phyloP scores from a whole-genome alignment of 2,113 vertebrate species.

The Asarcornis scutulata region DNA sequence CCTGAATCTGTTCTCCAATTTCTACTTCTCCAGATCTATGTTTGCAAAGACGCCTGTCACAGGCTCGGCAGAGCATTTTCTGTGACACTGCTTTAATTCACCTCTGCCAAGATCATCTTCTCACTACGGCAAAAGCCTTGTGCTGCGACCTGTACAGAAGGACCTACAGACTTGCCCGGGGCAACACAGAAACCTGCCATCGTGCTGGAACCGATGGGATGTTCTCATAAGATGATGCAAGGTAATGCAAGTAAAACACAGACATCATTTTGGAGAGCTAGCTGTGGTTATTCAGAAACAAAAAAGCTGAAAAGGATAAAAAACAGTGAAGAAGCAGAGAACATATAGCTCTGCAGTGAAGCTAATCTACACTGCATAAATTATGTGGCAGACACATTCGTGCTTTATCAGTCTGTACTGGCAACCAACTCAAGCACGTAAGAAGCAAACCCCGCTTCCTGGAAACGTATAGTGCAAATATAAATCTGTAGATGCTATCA shows the following conservation, averaged over 20 bases:
- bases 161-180: rapidly evolving
- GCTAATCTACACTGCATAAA: neutral
- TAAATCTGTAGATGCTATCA: neutral
- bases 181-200: rapidly evolving
- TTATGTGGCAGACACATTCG: neutral
- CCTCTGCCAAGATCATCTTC: neutral
- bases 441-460: neutral
- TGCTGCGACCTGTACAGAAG: rapidly evolving
- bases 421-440: neutral
- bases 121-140: neutral
- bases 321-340: neutral
- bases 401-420: neutral
- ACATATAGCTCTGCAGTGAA: neutral
- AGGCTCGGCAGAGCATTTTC: neutral
- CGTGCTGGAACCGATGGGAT: neutral
- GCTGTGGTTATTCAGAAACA: neutral
- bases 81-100: neutral
- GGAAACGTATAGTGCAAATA: neutral
- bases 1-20: neutral
- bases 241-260: neutral
- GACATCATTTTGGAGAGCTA: neutral
- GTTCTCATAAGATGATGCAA: rapidly evolving
- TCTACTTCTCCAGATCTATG: neutral
- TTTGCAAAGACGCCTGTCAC: neutral
- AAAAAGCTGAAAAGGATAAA: neutral